phyloP scores from a whole-genome alignment of 2,888 invertebrate species.

The Noctua fimbriata region DNA sequence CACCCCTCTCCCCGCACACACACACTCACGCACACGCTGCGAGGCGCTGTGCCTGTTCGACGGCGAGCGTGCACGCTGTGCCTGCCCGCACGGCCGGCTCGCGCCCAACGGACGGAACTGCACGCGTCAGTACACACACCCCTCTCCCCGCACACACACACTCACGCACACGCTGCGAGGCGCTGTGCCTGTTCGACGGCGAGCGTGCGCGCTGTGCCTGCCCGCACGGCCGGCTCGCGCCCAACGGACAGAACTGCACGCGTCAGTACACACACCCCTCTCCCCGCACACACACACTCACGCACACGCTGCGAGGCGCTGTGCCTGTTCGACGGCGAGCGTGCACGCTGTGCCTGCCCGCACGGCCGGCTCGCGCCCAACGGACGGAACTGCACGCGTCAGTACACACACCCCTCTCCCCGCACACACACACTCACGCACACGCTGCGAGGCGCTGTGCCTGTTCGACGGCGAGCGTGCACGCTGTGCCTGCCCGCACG shows the following conservation, averaged over 20 bases:
- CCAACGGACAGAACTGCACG: conserved; percentile 92
- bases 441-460: conserved; percentile 95
- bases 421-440: too few relatives aligned
- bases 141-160: fast-evolving
- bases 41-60: conserved; percentile 94
- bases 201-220: conserved; percentile 93
- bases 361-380: conserved; percentile 94
- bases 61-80: conserved; percentile 92
- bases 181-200: conserved; percentile 94
- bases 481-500: conserved; percentile 96
- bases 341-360: conserved; percentile 94
- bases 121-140: conserved; percentile 81
- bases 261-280: conserved; percentile 76
- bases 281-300: neutral
- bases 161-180: conserved; percentile 94
- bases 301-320: conserved; percentile 92
- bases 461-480: conserved; percentile 92
- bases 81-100: conserved; percentile 95
- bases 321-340: conserved; percentile 93
- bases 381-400: conserved; percentile 91
- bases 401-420: conserved; percentile 66
- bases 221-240: conserved; percentile 94
- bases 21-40: conserved; percentile 82
- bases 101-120: conserved; percentile 92
- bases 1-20: neutral